Percentiles rank a stretch among this genome's conserved stretches.
phyloP scores from a whole-genome alignment of 2,113 vertebrate species.

The Chloropsis hardwickii region DNA sequence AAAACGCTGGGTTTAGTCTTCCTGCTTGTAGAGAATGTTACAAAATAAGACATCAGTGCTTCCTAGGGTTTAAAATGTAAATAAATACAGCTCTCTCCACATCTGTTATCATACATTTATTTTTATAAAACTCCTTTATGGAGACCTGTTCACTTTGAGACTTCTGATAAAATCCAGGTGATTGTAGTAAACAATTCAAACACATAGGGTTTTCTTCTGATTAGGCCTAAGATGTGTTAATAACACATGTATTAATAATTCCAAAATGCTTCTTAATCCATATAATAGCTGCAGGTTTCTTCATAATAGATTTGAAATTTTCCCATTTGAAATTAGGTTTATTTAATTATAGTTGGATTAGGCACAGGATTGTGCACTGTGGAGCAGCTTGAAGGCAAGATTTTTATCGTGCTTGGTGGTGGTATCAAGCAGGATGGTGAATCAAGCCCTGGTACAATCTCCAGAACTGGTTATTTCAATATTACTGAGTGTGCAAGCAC shows the following conservation, averaged over 20 bases:
- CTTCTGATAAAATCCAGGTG: background rate
- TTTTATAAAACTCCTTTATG: background rate
- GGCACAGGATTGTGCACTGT: background rate
- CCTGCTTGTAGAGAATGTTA: background rate
- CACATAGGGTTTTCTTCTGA: background rate
- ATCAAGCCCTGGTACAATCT: background rate
- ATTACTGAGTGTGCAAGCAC: background rate
- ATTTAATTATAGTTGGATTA: slow-evolving; percentile 21
- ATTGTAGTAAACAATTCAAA: background rate
- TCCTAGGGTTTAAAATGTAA: background rate
- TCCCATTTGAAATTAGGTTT: background rate
- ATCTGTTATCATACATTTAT: background rate
- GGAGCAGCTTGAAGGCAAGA: background rate
- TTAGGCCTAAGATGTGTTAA: background rate
- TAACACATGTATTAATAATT: background rate
- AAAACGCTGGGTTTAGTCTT: slow-evolving; percentile 2
- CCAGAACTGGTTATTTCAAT: background rate
- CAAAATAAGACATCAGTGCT: background rate
- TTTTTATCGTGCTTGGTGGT: background rate
- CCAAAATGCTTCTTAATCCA: background rate
- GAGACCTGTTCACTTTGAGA: background rate
- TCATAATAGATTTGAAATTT: background rate
- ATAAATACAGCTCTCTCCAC: background rate
- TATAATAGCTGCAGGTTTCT: background rate
- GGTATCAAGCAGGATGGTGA: background rate